Conservation (phyloP, 2,797 vertebrate genomes). For the Danio tinwini region DNA sequence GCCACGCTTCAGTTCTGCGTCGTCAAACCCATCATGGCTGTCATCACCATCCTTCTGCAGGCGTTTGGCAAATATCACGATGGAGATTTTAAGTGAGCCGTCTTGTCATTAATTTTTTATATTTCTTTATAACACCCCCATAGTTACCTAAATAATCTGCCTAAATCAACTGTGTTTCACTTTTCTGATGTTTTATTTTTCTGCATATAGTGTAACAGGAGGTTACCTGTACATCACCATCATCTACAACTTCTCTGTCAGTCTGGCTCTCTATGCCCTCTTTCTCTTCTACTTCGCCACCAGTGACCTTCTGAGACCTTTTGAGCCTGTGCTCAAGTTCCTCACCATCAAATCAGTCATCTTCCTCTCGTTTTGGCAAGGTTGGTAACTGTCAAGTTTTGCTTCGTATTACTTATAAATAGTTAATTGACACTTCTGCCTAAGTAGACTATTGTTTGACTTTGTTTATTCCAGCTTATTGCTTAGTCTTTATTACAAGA, state of each 20-base stretch:
- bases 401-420: not conserved
- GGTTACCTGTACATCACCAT: conserved; percentile 96
- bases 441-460: too few relatives aligned
- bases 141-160: not conserved
- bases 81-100: conserved; percentile 95
- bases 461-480: too few relatives aligned
- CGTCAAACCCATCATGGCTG: conserved; percentile 94
- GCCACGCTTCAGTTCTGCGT: conserved; percentile 98
- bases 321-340: conserved; percentile 93
- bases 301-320: conserved; percentile 89
- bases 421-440: not conserved
- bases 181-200: conserved; percentile 24
- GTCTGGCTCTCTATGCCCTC: conserved; percentile 91
- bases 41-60: conserved; percentile 93
- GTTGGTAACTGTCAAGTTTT: conserved; percentile 64
- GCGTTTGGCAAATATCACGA: conserved; percentile 94
- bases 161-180: not conserved
- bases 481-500: too few relatives aligned
- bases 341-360: conserved; percentile 97
- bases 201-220: conserved; percentile 80
- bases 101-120: conserved; percentile 29
- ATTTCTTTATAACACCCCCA: not conserved
- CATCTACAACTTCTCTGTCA: conserved; percentile 94
- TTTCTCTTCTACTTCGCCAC: conserved; percentile 96
- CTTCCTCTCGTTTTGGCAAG: conserved; percentile 99